Evolutionary conservation across 2,113 vertebrate species (phyloP), one percentile per base, ranked within the genome.

Genomic region (Pagrus major): DNA sequence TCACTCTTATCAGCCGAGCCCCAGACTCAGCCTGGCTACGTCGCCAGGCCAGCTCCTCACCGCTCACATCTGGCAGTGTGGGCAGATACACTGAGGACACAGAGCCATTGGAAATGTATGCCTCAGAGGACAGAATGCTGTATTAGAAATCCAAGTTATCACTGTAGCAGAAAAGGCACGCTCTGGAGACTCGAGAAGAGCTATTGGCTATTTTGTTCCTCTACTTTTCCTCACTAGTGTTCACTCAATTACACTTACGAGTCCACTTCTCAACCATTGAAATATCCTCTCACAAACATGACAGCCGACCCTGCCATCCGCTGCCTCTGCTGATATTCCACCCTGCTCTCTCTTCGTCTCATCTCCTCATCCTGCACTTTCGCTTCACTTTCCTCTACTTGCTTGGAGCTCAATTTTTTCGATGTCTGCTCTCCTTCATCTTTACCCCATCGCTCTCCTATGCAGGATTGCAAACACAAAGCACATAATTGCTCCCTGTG

Each of bases 401-500:
- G 69, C 83, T 59, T 27, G 29, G 16, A 70, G 78, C 66, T 58
- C 20, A 25, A n/a, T 70, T 61, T 67, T 84, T 76, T 69, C 58
- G 9, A 63, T 67, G 51, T 72, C 42, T 73, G 23, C 70, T 78
- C 69, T 56, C 68, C 55, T 54, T 76, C 71, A 63, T 68, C 68
- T 75, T 79, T 54, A 55, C 63, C 47, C 29, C 56, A 72, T 60
- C 3, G 8, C 69, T 83, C 64, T 85, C 56, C 78, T 61, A 74
- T 76, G 89, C 79, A 68, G 27, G 55, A 75, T 85, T 85, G 86
- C 84, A 87, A 94, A 93, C 83, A 83, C 72, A 61, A 76, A 88
- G 88, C 86, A 84, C 84, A 86, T 92, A 92, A 93, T 91, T 91
- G 84, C 81, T 91, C 89, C 92, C 89, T 23, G 56, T 89, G 86